Base-by-base conservation (phyloP, 1,140 invertebrate genomes). In the Rhyacophila brunnea region DNA sequence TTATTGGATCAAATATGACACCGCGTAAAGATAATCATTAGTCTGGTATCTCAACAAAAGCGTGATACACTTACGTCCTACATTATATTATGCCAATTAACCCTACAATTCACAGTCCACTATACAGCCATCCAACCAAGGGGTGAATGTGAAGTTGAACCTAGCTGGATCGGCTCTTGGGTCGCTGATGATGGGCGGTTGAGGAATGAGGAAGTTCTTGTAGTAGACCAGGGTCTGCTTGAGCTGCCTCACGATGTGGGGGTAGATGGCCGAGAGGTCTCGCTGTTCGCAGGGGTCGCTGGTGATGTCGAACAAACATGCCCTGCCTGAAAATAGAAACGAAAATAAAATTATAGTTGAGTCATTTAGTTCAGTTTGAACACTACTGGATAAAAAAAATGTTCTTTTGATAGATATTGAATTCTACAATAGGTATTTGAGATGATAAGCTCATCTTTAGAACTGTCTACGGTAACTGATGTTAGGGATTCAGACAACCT, bases 271-370 rank as follows among this genome's bases (percentile, higher is more conserved):
- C 3, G 88, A 87, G 5, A 95, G 68, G 72, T 95, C 93, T 47
- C 83, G 81, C 14, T 77, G 78, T 75, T 96, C 94, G 70, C 93
- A 96, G 4, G 93, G 93, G 79, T 96, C 93, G 13, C 78, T 65
- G 0, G 75, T 65, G 13, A 96, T 78, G 68, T 96, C 85, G 68
- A 91, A 93, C 1, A 96, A 77, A 68, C 93, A 96, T 0, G 89
- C 83, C 48, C 49, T 60, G 18, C 62, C 62, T 65, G 45, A 20
- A 65, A 62, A 43, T 32, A 20, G 7, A 38, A 51, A 17, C 35
- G 34, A 35, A n/a, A n/a, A n/a, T n/a, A n/a, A n/a, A n/a, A n/a
- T n/a, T n/a, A n/a, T n/a, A n/a, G n/a, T n/a, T n/a, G n/a, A n/a
- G n/a, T n/a, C n/a, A n/a, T n/a, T n/a, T n/a, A n/a, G n/a, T n/a